A percentile compares a stretch with the other conserved stretches of the same genome.
Conservation (phyloP, 2,797 vertebrate genomes). For the Lagodon rhomboides region DNA sequence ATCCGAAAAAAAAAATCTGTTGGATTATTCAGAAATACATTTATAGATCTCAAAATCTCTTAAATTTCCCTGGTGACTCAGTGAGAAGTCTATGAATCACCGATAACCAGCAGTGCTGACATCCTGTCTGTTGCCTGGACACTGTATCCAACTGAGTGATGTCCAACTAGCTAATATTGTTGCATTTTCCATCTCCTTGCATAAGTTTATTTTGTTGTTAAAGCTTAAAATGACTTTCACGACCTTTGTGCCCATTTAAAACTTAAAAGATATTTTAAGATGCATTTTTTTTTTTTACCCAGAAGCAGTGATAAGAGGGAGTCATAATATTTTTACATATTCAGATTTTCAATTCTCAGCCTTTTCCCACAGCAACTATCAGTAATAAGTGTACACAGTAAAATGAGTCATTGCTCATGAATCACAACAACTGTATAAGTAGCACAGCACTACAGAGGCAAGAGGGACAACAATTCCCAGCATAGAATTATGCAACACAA, state of each 20-base stretch:
- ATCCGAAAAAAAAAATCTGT: constrained; percentile 17
- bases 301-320: background rate
- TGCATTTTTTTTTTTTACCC: background rate
- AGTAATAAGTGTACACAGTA: constrained; percentile 10
- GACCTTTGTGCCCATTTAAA: background rate
- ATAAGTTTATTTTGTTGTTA: background rate
- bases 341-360: constrained; percentile 21
- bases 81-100: background rate
- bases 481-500: constrained; percentile 21
- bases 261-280: background rate
- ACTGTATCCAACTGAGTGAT: background rate
- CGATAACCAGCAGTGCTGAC: background rate
- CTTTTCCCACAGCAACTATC: constrained; percentile 28
- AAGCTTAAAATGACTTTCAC: background rate
- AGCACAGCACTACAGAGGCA: constrained; percentile 9
- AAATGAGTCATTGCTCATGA: constrained; percentile 30
- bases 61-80: background rate
- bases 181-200: background rate
- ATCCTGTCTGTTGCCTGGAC: background rate
- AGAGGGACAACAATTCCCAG: constrained; percentile 8
- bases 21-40: background rate
- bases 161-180: background rate
- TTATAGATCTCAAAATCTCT: background rate
- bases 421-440: constrained; percentile 21
- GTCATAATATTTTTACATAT: constrained; percentile 14